A percentile compares a stretch with the other conserved stretches of the same genome.
Evolutionary conservation across 2,888 invertebrate genomes (phyloP).

Genomic region (Phlogophora meticulosa): DNA sequence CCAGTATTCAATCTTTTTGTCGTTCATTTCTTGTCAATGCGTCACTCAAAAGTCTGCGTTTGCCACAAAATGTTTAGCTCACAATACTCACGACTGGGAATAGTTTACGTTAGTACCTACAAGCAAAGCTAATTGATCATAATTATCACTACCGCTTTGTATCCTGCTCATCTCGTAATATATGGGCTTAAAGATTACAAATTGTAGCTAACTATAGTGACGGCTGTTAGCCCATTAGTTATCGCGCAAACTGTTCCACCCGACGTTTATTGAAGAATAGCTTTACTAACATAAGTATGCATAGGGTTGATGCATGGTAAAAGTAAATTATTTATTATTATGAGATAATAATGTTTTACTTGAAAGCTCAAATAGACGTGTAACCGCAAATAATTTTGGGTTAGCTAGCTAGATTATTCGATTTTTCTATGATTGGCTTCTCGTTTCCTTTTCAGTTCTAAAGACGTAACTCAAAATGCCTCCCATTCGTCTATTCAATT

Average conservation of each 20-base stretch:
- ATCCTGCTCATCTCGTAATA: slow-evolving; percentile 42
- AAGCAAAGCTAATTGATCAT: slow-evolving; percentile 22
- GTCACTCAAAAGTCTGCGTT: not conserved
- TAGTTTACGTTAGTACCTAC: slow-evolving; percentile 1
- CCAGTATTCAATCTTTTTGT: too few species aligned
- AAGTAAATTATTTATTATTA: not conserved
- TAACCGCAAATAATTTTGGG: not conserved
- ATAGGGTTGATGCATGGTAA: slow-evolving; percentile 19
- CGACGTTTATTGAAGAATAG: slow-evolving; percentile 34
- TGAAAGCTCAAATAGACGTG: not conserved
- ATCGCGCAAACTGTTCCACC: slow-evolving; percentile 41
- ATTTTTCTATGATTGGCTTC: too few species aligned
- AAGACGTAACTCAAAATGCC: not conserved
- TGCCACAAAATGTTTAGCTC: not conserved
- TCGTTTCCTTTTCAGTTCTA: not conserved
- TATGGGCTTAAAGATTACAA: slow-evolving; percentile 60
- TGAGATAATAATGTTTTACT: not conserved
- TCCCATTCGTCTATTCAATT: not conserved
- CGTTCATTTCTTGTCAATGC: too few species aligned
- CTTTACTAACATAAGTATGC: slow-evolving; percentile 18
- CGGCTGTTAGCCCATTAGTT: slow-evolving; percentile 54
- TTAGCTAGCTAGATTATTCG: too few species aligned
- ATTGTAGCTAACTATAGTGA: slow-evolving; percentile 46
- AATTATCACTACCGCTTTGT: slow-evolving; percentile 19
- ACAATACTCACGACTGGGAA: not conserved